Conservation (phyloP, 2,888 invertebrate species). For the Ypsolopha sequella region DNA sequence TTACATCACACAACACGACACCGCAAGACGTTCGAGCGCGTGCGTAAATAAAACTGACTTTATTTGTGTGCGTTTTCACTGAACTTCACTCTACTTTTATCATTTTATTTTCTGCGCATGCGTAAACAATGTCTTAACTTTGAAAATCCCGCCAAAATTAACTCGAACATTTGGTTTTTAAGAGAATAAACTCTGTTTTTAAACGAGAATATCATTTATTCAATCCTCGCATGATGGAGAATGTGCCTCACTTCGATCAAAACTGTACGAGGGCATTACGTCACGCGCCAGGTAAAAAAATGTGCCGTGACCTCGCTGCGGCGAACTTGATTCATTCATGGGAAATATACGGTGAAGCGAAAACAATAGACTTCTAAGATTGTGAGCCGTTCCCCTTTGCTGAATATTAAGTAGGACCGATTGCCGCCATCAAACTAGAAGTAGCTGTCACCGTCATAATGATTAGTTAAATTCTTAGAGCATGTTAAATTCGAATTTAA, state of each 20-base stretch:
- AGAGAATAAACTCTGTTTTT: background rate
- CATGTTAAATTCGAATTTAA: background rate
- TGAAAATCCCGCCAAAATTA: slow-evolving; percentile 24
- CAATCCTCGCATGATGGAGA: slow-evolving; percentile 11
- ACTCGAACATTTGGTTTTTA: background rate
- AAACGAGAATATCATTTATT: too few species aligned
- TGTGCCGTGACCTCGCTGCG: slow-evolving; percentile 46
- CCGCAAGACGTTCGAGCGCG: slow-evolving; percentile 17
- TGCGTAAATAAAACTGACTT: slow-evolving; percentile 45
- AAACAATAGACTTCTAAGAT: slow-evolving; percentile 34
- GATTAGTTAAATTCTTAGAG: background rate
- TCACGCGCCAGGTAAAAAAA: slow-evolving; percentile 53
- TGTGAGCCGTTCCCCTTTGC: slow-evolving; percentile 14
- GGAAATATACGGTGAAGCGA: slow-evolving; percentile 42
- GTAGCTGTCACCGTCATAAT: background rate
- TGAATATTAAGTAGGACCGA: background rate
- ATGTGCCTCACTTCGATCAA: slow-evolving; percentile 26
- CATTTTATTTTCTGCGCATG: slow-evolving; percentile 28
- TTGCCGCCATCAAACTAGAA: background rate
- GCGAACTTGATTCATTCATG: slow-evolving; percentile 47
- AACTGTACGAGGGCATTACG: slow-evolving; percentile 39
- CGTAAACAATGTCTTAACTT: slow-evolving; percentile 16
- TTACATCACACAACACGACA: slow-evolving; percentile 23
- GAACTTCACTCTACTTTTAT: slow-evolving; percentile 18
- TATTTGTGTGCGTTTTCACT: slow-evolving; percentile 16